Evolutionary conservation across 2,888 invertebrate genomes (phyloP).

Genomic region (Apotomis capreana): DNA sequence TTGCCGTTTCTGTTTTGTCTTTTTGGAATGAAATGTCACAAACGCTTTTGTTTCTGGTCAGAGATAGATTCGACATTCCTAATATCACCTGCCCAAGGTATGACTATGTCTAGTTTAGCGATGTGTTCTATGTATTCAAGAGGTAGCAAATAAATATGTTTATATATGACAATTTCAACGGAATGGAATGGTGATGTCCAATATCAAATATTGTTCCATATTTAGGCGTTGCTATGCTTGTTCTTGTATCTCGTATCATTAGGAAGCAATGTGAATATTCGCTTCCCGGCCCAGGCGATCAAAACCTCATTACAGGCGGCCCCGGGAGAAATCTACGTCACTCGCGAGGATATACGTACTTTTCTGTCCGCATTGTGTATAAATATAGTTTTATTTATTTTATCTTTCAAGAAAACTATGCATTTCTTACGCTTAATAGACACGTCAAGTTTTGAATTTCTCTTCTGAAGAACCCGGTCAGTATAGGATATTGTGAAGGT

Average conservation of each 20-base stretch:
- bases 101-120: too few species aligned
- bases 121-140: too few species aligned
- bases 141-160: too few species aligned
- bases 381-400: neutral
- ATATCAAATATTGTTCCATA: neutral
- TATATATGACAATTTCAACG: too few species aligned
- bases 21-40: slow-evolving; percentile 4
- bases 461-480: too few species aligned
- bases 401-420: too few species aligned
- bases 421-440: too few species aligned
- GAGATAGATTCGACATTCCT: too few species aligned
- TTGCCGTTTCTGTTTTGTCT: slow-evolving; percentile 21
- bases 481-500: too few species aligned
- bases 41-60: neutral
- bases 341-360: slow-evolving; percentile 47
- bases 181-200: too few species aligned
- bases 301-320: slow-evolving; percentile 64
- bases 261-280: slow-evolving; percentile 30
- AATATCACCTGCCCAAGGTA: too few species aligned
- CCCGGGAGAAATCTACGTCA: slow-evolving; percentile 67
- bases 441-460: too few species aligned
- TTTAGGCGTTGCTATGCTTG: neutral
- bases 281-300: slow-evolving; percentile 53
- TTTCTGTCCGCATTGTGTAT: neutral
- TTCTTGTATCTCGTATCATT: slow-evolving; percentile 19